Evolutionary conservation across 2,797 vertebrate species (phyloP).

Genomic region (Cyclopterus lumpus): DNA sequence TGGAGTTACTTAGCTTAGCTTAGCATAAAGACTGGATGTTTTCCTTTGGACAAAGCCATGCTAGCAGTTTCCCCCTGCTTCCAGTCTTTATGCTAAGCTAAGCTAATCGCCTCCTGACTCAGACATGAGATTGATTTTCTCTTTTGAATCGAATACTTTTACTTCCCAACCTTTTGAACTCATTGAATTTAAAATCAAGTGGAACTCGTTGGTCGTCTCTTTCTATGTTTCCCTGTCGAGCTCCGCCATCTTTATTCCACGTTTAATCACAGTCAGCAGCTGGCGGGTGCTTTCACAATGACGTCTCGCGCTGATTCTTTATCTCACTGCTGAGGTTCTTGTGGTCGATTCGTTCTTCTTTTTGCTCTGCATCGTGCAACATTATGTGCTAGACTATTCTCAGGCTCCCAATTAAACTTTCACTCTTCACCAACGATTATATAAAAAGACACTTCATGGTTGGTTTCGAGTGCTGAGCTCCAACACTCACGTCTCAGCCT

Average conservation of each 20-base stretch:
- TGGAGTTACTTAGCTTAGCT: background rate
- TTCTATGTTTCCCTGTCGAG: background rate
- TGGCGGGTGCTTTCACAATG: background rate
- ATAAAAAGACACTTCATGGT: background rate
- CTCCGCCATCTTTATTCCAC: background rate
- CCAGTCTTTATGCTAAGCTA: background rate
- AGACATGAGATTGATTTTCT: no score
- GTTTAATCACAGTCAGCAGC: slow-evolving; percentile 7
- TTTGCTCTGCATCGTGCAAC: slow-evolving; percentile 14
- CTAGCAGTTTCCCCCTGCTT: background rate
- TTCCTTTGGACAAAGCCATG: no score
- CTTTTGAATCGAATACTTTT: no score
- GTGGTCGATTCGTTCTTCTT: background rate
- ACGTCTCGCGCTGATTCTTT: background rate
- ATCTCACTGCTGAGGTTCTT: slow-evolving; percentile 20
- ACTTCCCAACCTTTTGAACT: background rate
- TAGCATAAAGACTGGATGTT: slow-evolving; percentile 5
- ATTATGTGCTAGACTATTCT: background rate
- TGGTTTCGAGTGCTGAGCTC: background rate
- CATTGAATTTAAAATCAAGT: background rate
- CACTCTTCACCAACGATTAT: slow-evolving; percentile 24
- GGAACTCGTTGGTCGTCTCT: background rate
- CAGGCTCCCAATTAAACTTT: slow-evolving; percentile 34
- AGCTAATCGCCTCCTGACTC: no score
- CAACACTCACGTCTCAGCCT: background rate